Percentiles rank a stretch among this genome's conserved stretches.
Conservation (phyloP, 2,113 vertebrate species). For the Paralichthys olivaceus region DNA sequence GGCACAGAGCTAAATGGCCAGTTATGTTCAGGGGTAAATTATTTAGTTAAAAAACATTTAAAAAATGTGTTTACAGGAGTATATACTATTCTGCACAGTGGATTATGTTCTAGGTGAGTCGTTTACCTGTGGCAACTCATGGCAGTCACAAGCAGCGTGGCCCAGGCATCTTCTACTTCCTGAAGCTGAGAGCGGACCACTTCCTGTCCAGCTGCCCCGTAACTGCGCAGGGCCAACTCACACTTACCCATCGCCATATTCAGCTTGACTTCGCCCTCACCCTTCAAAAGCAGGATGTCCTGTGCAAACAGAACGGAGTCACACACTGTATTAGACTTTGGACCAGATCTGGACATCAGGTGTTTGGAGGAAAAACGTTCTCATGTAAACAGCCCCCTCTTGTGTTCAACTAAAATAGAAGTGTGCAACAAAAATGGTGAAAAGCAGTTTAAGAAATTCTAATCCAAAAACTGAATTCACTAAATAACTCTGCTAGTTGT, state of each 20-base stretch:
- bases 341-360: slow-evolving; percentile 7
- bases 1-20: slow-evolving; percentile 27
- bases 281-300: slow-evolving; percentile 97
- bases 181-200: slow-evolving; percentile 88
- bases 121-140: slow-evolving; percentile 88
- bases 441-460: background rate
- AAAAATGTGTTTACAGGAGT: background rate
- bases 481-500: too few species aligned
- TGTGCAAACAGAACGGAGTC: slow-evolving; percentile 69
- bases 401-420: slow-evolving; percentile 45
- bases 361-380: background rate
- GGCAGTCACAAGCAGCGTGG: slow-evolving; percentile 85
- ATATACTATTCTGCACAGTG: background rate
- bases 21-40: slow-evolving; percentile 20
- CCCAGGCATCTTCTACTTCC: slow-evolving; percentile 89
- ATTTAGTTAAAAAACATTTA: slow-evolving; percentile 7
- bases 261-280: slow-evolving; percentile 95
- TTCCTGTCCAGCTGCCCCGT: slow-evolving; percentile 86
- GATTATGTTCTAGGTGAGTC: background rate
- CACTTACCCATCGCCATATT: slow-evolving; percentile 97
- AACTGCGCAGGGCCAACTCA: slow-evolving; percentile 88
- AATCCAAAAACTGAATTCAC: too few species aligned
- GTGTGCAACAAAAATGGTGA: background rate
- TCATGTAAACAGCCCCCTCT: slow-evolving; percentile 62
- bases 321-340: background rate